phyloP scores from a whole-genome alignment of 2,888 invertebrate species.

The Cantharis rustica region DNA sequence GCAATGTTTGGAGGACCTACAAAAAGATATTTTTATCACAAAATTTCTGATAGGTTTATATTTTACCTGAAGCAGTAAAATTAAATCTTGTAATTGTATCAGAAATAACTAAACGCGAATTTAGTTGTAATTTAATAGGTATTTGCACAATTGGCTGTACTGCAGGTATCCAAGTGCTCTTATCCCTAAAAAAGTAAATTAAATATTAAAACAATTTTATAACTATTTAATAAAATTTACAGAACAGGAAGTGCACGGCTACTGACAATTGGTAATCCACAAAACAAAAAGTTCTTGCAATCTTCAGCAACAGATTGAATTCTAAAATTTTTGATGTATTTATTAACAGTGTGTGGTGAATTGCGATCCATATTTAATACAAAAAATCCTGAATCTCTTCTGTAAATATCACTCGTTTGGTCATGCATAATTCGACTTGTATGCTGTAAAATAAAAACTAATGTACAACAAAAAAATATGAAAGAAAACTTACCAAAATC shows the following conservation, averaged over 20 bases:
- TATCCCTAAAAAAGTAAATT: constrained; percentile 39
- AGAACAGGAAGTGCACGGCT: constrained; percentile 43
- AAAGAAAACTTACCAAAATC: constrained; percentile 46
- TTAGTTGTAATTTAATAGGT: constrained; percentile 39
- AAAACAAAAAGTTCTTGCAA: constrained; percentile 45
- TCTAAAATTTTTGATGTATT: constrained; percentile 42
- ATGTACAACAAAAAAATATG: background rate
- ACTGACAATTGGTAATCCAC: constrained; percentile 48
- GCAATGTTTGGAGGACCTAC: constrained; percentile 69
- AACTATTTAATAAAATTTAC: constrained; percentile 39
- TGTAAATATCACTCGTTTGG: constrained; percentile 40
- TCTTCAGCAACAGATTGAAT: constrained; percentile 40
- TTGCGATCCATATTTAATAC: constrained; percentile 51
- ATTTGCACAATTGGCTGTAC: constrained; percentile 44
- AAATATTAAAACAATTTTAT: constrained; percentile 1
- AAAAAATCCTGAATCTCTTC: constrained; percentile 49
- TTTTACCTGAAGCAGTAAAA: constrained; percentile 58
- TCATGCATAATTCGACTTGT: constrained; percentile 45
- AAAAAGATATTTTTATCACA: constrained; percentile 21
- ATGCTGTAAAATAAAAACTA: constrained; percentile 41
- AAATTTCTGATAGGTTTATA: background rate
- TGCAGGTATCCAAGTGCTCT: constrained; percentile 51
- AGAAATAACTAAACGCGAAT: constrained; percentile 47
- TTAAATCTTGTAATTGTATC: constrained; percentile 54
- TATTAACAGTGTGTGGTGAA: constrained; percentile 45